phyloP scores from a whole-genome alignment of 2,888 invertebrate species.

The Eilema sororculum region DNA sequence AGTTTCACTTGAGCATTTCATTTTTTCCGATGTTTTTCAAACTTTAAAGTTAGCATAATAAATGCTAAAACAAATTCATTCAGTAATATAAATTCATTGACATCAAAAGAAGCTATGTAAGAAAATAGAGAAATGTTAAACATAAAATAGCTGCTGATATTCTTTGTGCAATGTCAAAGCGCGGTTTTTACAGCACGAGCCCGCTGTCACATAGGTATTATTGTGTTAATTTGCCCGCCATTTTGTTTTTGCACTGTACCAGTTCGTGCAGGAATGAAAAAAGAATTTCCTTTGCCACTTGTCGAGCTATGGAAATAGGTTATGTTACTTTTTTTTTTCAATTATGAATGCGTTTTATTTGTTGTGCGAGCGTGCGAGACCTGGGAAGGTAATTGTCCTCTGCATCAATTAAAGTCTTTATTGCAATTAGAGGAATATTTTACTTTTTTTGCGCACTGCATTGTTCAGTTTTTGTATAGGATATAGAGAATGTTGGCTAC shows the following conservation, averaged over 20 bases:
- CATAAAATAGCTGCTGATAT: slow-evolving; percentile 31
- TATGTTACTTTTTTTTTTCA: slow-evolving; percentile 29
- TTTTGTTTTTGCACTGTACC: slow-evolving; percentile 42
- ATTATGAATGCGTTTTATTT: slow-evolving; percentile 20
- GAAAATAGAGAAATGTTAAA: slow-evolving; percentile 37
- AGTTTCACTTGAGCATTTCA: no score
- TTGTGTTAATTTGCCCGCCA: slow-evolving; percentile 50
- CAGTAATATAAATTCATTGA: neutral
- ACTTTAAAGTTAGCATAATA: no score
- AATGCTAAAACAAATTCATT: no score
- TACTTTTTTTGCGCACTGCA: neutral
- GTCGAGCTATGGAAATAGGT: slow-evolving; percentile 36
- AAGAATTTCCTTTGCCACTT: slow-evolving; percentile 41
- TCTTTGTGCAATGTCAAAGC: slow-evolving; percentile 50
- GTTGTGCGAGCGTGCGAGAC: neutral
- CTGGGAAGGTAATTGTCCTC: slow-evolving; percentile 1
- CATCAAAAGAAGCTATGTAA: neutral
- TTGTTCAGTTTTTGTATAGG: no score
- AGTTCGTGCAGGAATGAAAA: slow-evolving; percentile 36
- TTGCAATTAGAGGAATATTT: neutral
- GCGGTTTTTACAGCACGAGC: slow-evolving; percentile 55
- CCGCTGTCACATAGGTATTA: slow-evolving; percentile 44
- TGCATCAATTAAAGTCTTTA: neutral
- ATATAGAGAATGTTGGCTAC: no score
- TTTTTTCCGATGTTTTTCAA: no score